Conservation (phyloP, 1,140 invertebrate genomes). For the Pseudachorutes palmiensis region DNA sequence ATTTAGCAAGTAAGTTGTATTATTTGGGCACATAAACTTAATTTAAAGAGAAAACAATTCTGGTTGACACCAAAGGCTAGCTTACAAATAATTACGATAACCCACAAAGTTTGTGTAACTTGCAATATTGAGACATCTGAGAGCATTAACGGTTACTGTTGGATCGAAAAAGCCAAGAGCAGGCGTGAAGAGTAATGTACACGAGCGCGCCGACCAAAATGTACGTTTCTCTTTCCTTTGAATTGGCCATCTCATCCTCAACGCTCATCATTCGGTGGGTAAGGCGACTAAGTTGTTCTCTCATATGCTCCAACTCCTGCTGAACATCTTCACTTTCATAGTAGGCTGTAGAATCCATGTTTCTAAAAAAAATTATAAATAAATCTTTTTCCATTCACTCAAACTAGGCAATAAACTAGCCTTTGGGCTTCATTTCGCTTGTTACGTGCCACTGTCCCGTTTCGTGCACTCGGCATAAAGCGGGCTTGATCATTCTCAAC, state of each 20-base stretch:
- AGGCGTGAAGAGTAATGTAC: conserved; percentile 74
- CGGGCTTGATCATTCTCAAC: conserved; percentile 31
- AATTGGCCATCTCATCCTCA: conserved; percentile 67
- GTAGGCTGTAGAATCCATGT: not conserved
- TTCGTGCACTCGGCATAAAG: conserved; percentile 5
- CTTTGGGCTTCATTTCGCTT: not conserved
- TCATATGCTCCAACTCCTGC: conserved; percentile 64
- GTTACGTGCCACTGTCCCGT: not conserved
- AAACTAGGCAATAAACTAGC: not conserved
- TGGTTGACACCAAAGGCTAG: too few relatives aligned
- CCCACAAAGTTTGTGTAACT: too few relatives aligned
- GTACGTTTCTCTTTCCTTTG: conserved; percentile 72
- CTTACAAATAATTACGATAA: too few relatives aligned
- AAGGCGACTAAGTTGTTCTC: conserved; percentile 70
- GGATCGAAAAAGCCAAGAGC: conserved; percentile 67
- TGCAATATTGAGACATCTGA: not conserved
- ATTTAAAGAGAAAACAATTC: too few relatives aligned
- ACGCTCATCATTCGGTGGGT: conserved; percentile 75
- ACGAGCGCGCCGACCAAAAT: conserved; percentile 61
- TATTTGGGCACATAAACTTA: too few relatives aligned
- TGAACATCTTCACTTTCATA: conserved; percentile 9
- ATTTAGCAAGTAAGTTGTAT: too few relatives aligned
- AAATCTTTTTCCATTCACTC: not conserved
- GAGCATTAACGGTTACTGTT: not conserved
- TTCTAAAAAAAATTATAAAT: conserved; percentile 3